These are phyloP conservation scores for Diadophis punctatus DNA, from an alignment of 2,113 vertebrate genomes.

Conservation along the genomic window DNA sequence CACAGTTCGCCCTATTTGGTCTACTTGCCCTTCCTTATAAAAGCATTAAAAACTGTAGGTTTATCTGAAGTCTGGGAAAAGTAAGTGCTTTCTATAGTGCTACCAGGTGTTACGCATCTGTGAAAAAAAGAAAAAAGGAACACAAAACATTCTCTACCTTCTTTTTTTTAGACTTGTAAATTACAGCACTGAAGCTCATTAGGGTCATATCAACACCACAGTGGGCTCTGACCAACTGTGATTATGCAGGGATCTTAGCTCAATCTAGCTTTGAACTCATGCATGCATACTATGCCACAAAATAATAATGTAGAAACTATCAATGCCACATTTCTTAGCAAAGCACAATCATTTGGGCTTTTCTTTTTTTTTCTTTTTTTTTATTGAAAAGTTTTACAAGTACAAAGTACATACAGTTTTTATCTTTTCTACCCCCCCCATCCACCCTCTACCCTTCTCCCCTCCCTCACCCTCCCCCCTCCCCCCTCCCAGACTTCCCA, in stretches of 20 bases:
- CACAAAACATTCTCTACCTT: constrained; percentile 10
- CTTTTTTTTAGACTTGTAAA: neutral
- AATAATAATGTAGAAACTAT: neutral
- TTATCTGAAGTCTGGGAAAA: constrained; percentile 10
- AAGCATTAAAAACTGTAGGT: constrained; percentile 30
- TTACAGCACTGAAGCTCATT: neutral
- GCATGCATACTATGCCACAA: neutral
- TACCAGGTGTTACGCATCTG: neutral
- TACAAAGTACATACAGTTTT: too few relatives aligned
- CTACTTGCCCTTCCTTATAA: constrained; percentile 32
- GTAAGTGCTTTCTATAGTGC: constrained; percentile 7
- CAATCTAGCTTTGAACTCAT: neutral
- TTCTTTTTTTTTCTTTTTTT: too few relatives aligned
- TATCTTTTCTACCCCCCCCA: too few relatives aligned
- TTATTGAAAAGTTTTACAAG: too few relatives aligned
- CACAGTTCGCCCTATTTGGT: constrained; percentile 45
- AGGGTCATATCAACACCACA: neutral
- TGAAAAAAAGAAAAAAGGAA: neutral
- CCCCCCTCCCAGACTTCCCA: too few relatives aligned
- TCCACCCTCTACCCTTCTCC: too few relatives aligned
- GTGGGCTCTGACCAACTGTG: neutral
- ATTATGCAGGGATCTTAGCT: neutral
- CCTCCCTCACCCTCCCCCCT: too few relatives aligned
- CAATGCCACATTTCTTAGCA: neutral
- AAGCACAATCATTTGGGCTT: neutral